phyloP scores from a whole-genome alignment of 2,797 vertebrate species.

The Halcyon chelicuti region DNA sequence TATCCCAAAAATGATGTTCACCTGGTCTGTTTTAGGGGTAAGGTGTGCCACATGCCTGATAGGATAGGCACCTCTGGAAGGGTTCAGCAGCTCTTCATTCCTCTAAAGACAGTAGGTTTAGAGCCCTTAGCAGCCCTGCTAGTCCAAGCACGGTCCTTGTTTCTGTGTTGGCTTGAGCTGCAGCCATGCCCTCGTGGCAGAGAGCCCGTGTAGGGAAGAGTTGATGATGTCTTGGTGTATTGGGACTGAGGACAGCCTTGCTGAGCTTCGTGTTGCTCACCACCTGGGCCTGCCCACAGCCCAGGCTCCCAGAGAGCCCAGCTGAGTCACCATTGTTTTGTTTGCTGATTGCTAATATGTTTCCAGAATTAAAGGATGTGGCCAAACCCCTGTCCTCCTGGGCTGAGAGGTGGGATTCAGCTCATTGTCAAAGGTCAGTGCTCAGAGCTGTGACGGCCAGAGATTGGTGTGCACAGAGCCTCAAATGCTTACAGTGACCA shows the following conservation, averaged over 20 bases:
- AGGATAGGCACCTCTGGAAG: not conserved
- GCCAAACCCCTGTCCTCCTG: not conserved
- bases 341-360: not conserved
- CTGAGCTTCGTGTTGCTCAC: not conserved
- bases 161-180: not conserved
- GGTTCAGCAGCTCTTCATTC: not conserved
- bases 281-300: not conserved
- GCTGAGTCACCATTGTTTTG: accelerated
- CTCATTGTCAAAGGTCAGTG: not conserved
- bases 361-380: not conserved
- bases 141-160: accelerated
- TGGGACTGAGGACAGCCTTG: not conserved
- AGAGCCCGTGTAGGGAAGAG: not conserved
- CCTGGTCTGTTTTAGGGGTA: not conserved
- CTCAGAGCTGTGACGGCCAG: not conserved
- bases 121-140: not conserved
- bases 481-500: not conserved
- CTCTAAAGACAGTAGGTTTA: not conserved
- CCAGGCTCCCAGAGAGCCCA: not conserved
- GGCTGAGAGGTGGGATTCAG: not conserved
- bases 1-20: not conserved
- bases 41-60: not conserved
- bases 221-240: accelerated
- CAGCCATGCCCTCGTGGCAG: not conserved
- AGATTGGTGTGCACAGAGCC: not conserved